phyloP scores from a whole-genome alignment of 2,888 invertebrate genomes.

The Phoronis australis region DNA sequence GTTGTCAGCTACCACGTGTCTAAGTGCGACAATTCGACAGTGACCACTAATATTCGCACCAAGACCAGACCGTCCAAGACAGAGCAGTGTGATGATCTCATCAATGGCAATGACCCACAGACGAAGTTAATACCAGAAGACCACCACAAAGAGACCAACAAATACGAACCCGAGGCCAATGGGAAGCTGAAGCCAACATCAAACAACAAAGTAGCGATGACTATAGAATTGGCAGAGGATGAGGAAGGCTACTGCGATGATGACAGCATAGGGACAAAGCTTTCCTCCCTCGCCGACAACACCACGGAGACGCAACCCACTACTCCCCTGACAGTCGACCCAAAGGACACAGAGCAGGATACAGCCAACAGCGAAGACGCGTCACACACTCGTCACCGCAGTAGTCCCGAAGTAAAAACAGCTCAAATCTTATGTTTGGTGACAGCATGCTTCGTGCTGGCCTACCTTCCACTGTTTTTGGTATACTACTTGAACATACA shows the following conservation, averaged over 20 bases:
- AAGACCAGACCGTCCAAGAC: background rate
- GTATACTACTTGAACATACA: constrained; percentile 21
- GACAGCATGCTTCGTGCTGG: constrained; percentile 28
- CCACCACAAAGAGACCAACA: background rate
- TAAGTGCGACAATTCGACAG: background rate
- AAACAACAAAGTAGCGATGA: background rate
- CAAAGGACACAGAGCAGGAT: background rate
- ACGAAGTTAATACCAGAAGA: no score
- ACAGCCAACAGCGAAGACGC: background rate
- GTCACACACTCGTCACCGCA: background rate
- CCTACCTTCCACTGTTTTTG: constrained; percentile 34
- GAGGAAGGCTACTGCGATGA: no score
- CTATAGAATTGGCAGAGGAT: background rate
- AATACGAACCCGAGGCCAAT: background rate
- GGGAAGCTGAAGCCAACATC: background rate
- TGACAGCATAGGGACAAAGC: constrained; percentile 1
- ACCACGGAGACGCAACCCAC: constrained; percentile 1
- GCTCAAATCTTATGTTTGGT: constrained; percentile 34
- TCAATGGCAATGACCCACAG: no score
- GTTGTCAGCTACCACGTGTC: background rate
- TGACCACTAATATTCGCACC: background rate
- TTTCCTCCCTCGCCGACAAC: constrained; percentile 1
- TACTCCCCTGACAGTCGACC: background rate
- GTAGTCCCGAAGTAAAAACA: constrained; percentile 23
- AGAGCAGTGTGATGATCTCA: no score